Conservation (phyloP, 2,888 invertebrate species). For the Minunthozetes semirufus region DNA sequence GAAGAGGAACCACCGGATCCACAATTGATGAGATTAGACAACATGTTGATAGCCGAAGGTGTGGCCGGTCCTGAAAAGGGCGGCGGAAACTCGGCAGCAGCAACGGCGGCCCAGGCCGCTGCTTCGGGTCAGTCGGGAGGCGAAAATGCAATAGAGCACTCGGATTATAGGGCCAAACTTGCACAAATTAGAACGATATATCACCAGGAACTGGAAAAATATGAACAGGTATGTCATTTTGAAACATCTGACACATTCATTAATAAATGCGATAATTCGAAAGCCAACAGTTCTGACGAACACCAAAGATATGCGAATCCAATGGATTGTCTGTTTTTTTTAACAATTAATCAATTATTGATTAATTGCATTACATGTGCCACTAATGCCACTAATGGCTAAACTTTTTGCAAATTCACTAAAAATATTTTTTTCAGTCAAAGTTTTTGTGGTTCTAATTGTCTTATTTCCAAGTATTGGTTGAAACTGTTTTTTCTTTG, state of each 20-base stretch:
- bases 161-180: constrained; percentile 96
- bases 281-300: too few species aligned
- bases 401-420: too few species aligned
- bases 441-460: neutral
- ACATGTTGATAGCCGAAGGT: constrained; percentile 95
- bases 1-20: constrained; percentile 98
- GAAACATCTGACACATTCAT: neutral
- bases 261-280: too few species aligned
- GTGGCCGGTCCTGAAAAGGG: constrained; percentile 93
- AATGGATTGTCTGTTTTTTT: too few species aligned
- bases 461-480: neutral
- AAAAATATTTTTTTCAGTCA: too few species aligned
- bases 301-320: too few species aligned
- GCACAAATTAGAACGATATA: constrained; percentile 98
- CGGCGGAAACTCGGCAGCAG: constrained; percentile 54
- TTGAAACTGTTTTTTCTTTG: neutral
- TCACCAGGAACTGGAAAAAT: constrained; percentile 98
- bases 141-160: constrained; percentile 96
- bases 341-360: too few species aligned
- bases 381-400: too few species aligned
- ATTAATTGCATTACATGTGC: too few species aligned
- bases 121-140: constrained; percentile 64
- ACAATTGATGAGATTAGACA: constrained; percentile 95
- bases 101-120: constrained; percentile 69
- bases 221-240: constrained; percentile 68